Evolutionary conservation across 2,888 invertebrate genomes (phyloP).

Genomic region (Apodemia duryi): DNA sequence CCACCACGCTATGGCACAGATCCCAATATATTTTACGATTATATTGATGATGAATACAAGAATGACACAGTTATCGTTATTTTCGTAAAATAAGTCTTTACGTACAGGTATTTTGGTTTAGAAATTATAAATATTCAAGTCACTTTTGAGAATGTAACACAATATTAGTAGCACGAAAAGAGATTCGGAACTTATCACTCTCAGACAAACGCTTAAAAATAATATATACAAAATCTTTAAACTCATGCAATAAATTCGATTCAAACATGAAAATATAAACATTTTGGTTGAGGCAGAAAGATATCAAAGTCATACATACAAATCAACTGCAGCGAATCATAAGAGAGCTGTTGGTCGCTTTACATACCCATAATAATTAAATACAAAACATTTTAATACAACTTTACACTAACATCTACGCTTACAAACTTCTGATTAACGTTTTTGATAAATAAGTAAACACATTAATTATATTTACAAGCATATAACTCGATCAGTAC

Average conservation of each 20-base stretch:
- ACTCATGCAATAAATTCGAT: slow-evolving; percentile 64
- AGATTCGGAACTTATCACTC: slow-evolving; percentile 77
- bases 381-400: slow-evolving; percentile 77
- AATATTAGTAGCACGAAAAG: slow-evolving; percentile 56
- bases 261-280: slow-evolving; percentile 38
- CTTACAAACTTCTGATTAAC: slow-evolving; percentile 71
- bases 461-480: slow-evolving; percentile 76
- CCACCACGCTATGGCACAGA: slow-evolving; percentile 76
- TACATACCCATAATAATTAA: slow-evolving; percentile 75
- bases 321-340: slow-evolving; percentile 62
- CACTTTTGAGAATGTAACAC: slow-evolving; percentile 33
- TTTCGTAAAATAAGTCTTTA: slow-evolving; percentile 19
- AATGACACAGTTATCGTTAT: slow-evolving; percentile 19
- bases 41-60: slow-evolving; percentile 50
- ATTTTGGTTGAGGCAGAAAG: slow-evolving; percentile 42
- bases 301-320: slow-evolving; percentile 48
- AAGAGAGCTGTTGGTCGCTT: slow-evolving; percentile 75
- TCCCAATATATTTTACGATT: slow-evolving; percentile 55
- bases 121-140: slow-evolving; percentile 18
- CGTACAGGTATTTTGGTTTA: slow-evolving; percentile 21
- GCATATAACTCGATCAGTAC: slow-evolving; percentile 73
- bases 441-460: slow-evolving; percentile 77
- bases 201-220: slow-evolving; percentile 73
- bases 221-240: slow-evolving; percentile 75
- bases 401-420: slow-evolving; percentile 77